These are phyloP conservation scores for Hipparchia sbordonii DNA, from an alignment of 2,888 invertebrate genomes.

Conservation along the genomic window DNA sequence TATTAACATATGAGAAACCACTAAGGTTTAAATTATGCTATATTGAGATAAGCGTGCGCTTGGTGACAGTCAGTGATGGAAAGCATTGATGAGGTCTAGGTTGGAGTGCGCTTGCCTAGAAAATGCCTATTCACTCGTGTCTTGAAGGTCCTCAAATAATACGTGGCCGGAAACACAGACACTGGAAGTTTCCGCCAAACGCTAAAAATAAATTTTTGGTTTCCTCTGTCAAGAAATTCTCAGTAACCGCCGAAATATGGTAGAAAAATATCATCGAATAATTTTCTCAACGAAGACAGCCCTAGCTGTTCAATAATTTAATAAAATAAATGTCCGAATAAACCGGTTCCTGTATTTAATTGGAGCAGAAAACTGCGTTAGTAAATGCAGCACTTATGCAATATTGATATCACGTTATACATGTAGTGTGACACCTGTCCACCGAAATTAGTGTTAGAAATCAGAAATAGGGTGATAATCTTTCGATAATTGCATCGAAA, in stretches of 20 bases:
- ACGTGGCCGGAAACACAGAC: too few relatives aligned
- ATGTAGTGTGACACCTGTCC: conserved; percentile 59
- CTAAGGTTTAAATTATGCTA: too few relatives aligned
- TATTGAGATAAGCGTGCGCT: too few relatives aligned
- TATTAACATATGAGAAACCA: too few relatives aligned
- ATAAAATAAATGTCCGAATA: conserved; percentile 42
- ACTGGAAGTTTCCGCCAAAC: background rate
- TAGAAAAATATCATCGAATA: background rate
- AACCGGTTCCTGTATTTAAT: conserved; percentile 64
- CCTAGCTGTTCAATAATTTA: conserved; percentile 29
- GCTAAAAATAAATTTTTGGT: too few relatives aligned
- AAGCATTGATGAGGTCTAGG: too few relatives aligned
- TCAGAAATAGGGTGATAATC: conserved; percentile 52
- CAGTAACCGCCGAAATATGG: too few relatives aligned
- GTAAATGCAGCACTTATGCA: conserved; percentile 55
- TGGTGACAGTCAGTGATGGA: too few relatives aligned
- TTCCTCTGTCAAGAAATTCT: too few relatives aligned
- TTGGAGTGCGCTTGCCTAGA: too few relatives aligned
- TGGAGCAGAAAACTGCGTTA: conserved; percentile 66
- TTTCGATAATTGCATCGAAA: conserved; percentile 45
- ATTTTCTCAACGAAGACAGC: background rate
- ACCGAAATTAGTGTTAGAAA: conserved; percentile 54
- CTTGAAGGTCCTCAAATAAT: too few relatives aligned
- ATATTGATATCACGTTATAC: conserved; percentile 51
- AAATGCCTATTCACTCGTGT: too few relatives aligned